Percentiles rank a stretch among this genome's conserved stretches.
Evolutionary conservation across 2,113 vertebrate species (phyloP).

Genomic region (Oplegnathus fasciatus): DNA sequence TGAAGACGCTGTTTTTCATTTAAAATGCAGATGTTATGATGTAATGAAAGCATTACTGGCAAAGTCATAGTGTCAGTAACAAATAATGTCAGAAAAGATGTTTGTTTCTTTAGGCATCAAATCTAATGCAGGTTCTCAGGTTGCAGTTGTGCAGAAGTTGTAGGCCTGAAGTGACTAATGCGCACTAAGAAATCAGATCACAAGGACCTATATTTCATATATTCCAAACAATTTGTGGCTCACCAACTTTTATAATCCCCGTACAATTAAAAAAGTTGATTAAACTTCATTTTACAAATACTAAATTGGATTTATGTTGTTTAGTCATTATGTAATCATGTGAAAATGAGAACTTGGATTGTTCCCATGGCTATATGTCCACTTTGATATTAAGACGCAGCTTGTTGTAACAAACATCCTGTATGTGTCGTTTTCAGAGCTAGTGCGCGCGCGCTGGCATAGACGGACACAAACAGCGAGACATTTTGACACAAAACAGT

Average conservation of each 20-base stretch:
- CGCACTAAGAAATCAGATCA: slow-evolving; percentile 32
- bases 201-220: neutral
- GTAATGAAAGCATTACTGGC: slow-evolving; percentile 29
- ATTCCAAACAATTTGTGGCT: slow-evolving; percentile 12
- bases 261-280: neutral
- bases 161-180: slow-evolving; percentile 34
- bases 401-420: neutral
- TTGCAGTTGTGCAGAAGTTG: slow-evolving; percentile 31
- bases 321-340: neutral
- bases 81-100: slow-evolving; percentile 20
- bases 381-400: neutral
- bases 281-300: neutral
- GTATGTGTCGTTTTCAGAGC: neutral
- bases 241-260: slow-evolving; percentile 45
- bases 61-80: neutral
- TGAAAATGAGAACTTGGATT: neutral
- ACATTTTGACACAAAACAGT: neutral
- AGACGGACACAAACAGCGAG: neutral
- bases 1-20: slow-evolving; percentile 28
- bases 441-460: neutral
- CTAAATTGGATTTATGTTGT: slow-evolving; percentile 7
- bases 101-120: slow-evolving; percentile 22
- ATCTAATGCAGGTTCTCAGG: slow-evolving; percentile 22
- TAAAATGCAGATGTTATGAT: slow-evolving; percentile 5
- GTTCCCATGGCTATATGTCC: neutral